These are phyloP conservation scores for Odontophorus gujanensis DNA, from an alignment of 2,113 vertebrate genomes.

Conservation along the genomic window DNA sequence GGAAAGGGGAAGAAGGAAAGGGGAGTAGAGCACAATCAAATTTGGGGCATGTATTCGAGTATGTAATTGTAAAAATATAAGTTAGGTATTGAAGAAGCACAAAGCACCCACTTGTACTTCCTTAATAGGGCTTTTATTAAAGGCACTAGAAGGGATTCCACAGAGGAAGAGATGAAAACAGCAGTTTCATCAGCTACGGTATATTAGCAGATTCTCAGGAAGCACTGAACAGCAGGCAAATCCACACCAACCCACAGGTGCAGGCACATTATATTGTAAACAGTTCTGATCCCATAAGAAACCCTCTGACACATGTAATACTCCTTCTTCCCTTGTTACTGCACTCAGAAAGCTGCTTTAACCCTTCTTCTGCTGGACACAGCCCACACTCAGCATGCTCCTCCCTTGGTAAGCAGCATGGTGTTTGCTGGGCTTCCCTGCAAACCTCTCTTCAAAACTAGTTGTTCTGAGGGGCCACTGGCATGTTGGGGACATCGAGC, in stretches of 20 bases:
- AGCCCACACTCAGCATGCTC: rapidly evolving
- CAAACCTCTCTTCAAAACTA: not conserved
- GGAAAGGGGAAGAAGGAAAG: not conserved
- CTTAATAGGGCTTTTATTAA: slow-evolving; percentile 42
- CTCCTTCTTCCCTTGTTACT: not conserved
- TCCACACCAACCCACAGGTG: slow-evolving; percentile 24
- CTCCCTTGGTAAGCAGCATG: not conserved
- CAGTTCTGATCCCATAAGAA: slow-evolving; percentile 10
- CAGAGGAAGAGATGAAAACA: slow-evolving; percentile 34
- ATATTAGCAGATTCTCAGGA: slow-evolving; percentile 6
- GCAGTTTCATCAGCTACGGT: not conserved
- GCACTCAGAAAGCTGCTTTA: not conserved
- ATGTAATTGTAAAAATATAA: slow-evolving; percentile 49
- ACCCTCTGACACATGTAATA: not conserved
- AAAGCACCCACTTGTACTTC: slow-evolving; percentile 33
- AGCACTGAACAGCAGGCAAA: slow-evolving; percentile 16
- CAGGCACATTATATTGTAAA: not conserved
- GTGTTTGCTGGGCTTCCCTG: not conserved
- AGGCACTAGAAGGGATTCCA: slow-evolving; percentile 21
- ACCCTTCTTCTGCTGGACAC: not conserved
- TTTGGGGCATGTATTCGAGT: not conserved
- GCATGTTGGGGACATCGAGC: not conserved
- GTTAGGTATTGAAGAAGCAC: slow-evolving; percentile 21
- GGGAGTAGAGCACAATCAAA: not conserved
- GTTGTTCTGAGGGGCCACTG: not conserved